These are phyloP conservation scores for Caenorhabditis doughertyi DNA, from an alignment of 2,888 invertebrate species.

Conservation along the genomic window DNA sequence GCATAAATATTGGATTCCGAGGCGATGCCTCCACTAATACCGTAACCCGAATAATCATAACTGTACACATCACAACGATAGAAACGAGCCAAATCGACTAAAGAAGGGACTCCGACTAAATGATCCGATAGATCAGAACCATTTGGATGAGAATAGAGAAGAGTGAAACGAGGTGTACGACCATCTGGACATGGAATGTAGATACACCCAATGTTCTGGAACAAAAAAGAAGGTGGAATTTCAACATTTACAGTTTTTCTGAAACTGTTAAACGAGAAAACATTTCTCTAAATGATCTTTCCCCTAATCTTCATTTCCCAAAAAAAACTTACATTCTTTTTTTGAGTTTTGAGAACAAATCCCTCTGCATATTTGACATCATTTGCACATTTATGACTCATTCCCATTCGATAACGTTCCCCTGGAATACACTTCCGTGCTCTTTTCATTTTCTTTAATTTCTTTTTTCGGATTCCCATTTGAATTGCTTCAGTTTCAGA, in stretches of 20 bases:
- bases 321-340: conserved; percentile 60
- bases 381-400: conserved; percentile 69
- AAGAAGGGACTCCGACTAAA: conserved; percentile 67
- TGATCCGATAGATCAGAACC: conserved; percentile 76
- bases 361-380: conserved; percentile 66
- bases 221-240: not conserved
- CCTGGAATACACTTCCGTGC: conserved; percentile 32
- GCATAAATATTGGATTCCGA: conserved; percentile 70
- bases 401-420: conserved; percentile 59
- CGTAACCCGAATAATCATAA: conserved; percentile 79
- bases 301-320: not conserved
- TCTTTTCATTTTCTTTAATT: conserved; percentile 42
- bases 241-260: too few species aligned
- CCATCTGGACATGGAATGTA: conserved; percentile 56
- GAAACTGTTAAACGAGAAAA: too few species aligned
- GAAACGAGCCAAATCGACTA: conserved; percentile 69
- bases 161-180: conserved; percentile 64
- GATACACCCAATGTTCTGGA: conserved; percentile 71
- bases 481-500: conserved; percentile 20
- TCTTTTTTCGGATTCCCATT: conserved; percentile 43
- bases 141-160: conserved; percentile 77
- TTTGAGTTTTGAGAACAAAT: conserved; percentile 64
- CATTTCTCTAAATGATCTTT: not conserved
- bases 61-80: conserved; percentile 73
- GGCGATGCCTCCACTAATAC: conserved; percentile 71